phyloP scores from a whole-genome alignment of 2,797 vertebrate genomes.

The Antennarius maculatus region DNA sequence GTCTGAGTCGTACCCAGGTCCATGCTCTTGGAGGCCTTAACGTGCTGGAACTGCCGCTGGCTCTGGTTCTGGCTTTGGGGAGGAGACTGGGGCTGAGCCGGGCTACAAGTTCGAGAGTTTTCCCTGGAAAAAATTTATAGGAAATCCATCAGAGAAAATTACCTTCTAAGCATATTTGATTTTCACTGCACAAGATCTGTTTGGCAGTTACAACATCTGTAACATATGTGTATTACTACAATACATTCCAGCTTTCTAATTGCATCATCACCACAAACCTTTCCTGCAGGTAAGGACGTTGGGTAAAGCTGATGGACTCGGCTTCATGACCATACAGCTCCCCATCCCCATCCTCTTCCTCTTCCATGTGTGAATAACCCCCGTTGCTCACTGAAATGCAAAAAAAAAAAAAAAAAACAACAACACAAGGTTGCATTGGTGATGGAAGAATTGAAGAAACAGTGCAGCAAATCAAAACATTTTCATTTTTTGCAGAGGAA shows the following conservation, averaged over 20 bases:
- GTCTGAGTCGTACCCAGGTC: conserved; percentile 90
- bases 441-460: not conserved
- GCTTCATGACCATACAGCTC: conserved; percentile 80
- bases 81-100: conserved; percentile 60
- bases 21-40: conserved; percentile 97
- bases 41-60: conserved; percentile 84
- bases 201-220: no score
- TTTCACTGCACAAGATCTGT: no score
- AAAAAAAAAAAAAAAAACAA: conserved; percentile 2
- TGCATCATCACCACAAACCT: conserved; percentile 49
- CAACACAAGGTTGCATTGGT: not conserved
- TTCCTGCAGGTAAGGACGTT: conserved; percentile 56
- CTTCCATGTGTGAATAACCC: conserved; percentile 69
- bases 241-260: no score
- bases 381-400: conserved; percentile 73
- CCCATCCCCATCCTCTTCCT: conserved; percentile 80
- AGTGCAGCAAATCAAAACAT: not conserved
- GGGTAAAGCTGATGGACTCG: conserved; percentile 50
- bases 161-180: no score
- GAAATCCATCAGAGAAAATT: not conserved
- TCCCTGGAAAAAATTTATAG: conserved; percentile 49
- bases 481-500: no score
- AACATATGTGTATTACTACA: no score
- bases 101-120: conserved; percentile 26
- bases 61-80: conserved; percentile 51